A percentile compares a stretch with the other conserved stretches of the same genome.
These are phyloP conservation scores for Mus caroli DNA, from an alignment of 2,797 vertebrate genomes.

Conservation along the genomic window DNA sequence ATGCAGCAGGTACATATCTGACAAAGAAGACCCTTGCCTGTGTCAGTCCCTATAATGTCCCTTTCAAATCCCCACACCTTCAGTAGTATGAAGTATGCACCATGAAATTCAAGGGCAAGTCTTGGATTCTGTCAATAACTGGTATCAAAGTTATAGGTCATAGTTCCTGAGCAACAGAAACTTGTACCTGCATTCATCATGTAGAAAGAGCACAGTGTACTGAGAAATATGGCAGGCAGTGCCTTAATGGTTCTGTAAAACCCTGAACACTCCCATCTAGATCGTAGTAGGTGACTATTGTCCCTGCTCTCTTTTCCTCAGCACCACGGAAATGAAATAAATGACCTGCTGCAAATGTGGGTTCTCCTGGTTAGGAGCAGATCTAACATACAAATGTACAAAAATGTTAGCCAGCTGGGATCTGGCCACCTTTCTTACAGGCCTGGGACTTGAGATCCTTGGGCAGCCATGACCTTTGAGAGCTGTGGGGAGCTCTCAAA, in stretches of 20 bases:
- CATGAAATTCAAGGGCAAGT: fast-evolving
- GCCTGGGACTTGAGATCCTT: constrained; percentile 56
- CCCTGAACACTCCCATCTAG: too few relatives aligned
- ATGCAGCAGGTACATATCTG: fast-evolving
- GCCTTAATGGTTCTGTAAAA: neutral
- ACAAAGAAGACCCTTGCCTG: fast-evolving
- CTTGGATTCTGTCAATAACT: fast-evolving
- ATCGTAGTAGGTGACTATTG: neutral
- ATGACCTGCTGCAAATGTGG: constrained; percentile 55
- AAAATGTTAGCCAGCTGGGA: constrained; percentile 20
- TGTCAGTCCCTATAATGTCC: fast-evolving
- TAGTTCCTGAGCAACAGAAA: too few relatives aligned
- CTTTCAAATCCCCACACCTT: fast-evolving
- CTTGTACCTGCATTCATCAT: too few relatives aligned
- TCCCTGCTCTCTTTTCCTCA: constrained; percentile 67
- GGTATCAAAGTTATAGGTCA: neutral
- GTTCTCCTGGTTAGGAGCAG: neutral
- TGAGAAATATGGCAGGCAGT: neutral
- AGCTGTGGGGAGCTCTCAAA: fast-evolving
- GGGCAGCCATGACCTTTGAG: neutral
- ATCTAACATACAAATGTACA: neutral
- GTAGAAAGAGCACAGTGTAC: too few relatives aligned
- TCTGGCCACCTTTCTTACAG: constrained; percentile 32
- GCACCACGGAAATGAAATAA: constrained; percentile 51
- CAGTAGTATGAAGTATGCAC: fast-evolving